phyloP scores from a whole-genome alignment of 2,113 vertebrate genomes.

The Channa maculata region DNA sequence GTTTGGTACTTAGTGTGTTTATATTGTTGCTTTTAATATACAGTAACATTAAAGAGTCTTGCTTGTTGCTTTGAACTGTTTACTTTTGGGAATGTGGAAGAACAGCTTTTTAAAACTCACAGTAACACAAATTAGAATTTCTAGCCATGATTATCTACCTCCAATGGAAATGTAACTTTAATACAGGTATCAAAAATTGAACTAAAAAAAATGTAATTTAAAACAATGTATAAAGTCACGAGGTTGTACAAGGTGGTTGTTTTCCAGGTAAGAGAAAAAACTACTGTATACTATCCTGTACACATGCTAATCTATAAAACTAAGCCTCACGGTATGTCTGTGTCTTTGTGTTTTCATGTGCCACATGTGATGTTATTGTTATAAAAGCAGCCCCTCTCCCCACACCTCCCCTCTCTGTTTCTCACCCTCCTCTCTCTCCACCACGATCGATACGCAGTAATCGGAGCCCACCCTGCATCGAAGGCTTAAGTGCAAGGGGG shows the following conservation, averaged over 20 bases:
- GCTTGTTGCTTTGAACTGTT: not conserved
- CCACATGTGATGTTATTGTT: conserved; percentile 64
- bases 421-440: conserved; percentile 54
- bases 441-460: conserved; percentile 82
- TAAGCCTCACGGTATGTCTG: conserved; percentile 13
- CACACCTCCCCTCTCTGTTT: conserved; percentile 9
- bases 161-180: not conserved
- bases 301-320: not conserved
- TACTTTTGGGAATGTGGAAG: not conserved
- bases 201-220: not conserved
- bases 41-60: not conserved
- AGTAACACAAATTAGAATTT: not conserved
- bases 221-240: not conserved
- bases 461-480: conserved; percentile 72
- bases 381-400: conserved; percentile 32
- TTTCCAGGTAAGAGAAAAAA: conserved; percentile 13
- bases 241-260: not conserved
- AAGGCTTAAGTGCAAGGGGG: conserved; percentile 79
- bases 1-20: not conserved
- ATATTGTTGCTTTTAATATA: not conserved
- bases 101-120: no score
- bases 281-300: not conserved
- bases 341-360: conserved; percentile 31
- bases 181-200: not conserved
- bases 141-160: not conserved